Conservation (phyloP, 2,113 vertebrate genomes). For the Gallinago jamesoni region DNA sequence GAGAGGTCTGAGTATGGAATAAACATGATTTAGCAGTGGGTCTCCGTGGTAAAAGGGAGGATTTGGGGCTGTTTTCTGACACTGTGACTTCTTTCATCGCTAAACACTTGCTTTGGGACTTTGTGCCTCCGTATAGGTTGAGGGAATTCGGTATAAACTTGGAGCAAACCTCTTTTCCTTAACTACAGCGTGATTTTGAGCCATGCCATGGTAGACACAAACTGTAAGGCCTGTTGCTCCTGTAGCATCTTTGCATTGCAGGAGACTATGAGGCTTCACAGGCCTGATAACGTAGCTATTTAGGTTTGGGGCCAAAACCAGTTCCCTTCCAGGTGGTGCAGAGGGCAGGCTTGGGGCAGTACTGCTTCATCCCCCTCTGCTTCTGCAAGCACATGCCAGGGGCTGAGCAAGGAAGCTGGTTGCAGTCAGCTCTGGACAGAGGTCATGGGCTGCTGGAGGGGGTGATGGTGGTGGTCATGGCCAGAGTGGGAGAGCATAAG, state of each 20-base stretch:
- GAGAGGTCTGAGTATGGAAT: neutral
- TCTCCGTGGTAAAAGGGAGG: neutral
- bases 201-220: fast-evolving
- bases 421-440: neutral
- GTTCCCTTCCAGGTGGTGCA: neutral
- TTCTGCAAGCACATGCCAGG: neutral
- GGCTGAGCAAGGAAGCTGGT: neutral
- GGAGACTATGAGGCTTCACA: neutral
- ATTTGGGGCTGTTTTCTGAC: neutral
- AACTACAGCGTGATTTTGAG: neutral
- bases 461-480: neutral
- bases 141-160: neutral
- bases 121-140: neutral
- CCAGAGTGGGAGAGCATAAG: neutral
- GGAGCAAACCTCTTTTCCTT: neutral
- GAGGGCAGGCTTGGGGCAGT: neutral
- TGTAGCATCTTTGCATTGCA: neutral
- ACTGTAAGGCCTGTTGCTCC: neutral
- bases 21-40: neutral
- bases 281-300: neutral
- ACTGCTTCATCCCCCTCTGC: neutral
- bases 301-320: neutral
- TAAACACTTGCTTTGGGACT: neutral
- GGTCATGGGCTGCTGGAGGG: neutral
- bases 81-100: neutral